Conservation (phyloP, 2,113 vertebrate species). For the Struthio camelus region DNA sequence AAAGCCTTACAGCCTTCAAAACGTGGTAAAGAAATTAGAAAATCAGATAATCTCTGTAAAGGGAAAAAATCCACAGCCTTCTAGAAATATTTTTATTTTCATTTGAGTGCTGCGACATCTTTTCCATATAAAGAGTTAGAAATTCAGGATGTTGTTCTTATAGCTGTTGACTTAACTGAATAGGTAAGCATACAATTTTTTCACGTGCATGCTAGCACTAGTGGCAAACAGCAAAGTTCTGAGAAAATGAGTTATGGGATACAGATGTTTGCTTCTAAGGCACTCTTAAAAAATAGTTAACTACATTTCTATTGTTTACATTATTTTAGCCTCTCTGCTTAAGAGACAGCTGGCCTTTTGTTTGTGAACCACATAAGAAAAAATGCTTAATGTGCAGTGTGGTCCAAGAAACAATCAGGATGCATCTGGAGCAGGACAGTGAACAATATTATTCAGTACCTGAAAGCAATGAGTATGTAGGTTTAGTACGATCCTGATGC, state of each 20-base stretch:
- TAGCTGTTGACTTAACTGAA: slow-evolving; percentile 10
- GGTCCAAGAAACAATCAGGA: not conserved
- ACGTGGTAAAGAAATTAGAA: not conserved
- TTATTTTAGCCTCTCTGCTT: not conserved
- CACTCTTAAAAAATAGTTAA: not conserved
- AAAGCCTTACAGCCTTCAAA: not conserved
- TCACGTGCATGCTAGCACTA: not conserved
- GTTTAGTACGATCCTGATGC: not conserved
- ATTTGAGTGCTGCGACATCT: not conserved
- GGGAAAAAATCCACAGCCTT: not conserved
- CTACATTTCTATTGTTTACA: not conserved
- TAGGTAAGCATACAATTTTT: not conserved
- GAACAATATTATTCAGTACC: not conserved
- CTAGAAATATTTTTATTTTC: slow-evolving; percentile 18
- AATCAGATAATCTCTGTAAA: not conserved
- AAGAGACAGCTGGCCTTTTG: not conserved
- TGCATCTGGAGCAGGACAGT: accelerated
- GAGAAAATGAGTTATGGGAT: not conserved
- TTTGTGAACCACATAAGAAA: not conserved
- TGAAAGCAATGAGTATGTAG: not conserved
- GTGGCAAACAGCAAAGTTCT: not conserved
- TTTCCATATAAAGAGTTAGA: slow-evolving; percentile 36
- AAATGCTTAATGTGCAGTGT: not conserved
- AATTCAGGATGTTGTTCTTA: slow-evolving; percentile 32
- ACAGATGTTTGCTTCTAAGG: not conserved